Conservation (phyloP, 2,888 invertebrate species). For the Drosophila macrothrix region DNA sequence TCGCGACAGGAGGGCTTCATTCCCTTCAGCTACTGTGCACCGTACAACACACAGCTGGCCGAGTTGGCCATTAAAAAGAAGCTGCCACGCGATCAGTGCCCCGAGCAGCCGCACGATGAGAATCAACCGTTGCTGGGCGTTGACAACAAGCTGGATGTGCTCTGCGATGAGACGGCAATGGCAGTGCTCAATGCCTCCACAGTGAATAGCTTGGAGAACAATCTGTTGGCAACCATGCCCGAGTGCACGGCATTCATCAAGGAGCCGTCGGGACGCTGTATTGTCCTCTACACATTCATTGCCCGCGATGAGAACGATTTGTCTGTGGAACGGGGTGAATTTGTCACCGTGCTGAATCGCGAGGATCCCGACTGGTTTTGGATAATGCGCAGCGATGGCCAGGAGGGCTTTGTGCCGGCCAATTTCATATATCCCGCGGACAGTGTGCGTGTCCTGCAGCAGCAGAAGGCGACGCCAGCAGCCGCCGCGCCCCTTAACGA, state of each 20-base stretch:
- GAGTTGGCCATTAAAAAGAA: slow-evolving; percentile 95
- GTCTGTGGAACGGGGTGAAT: slow-evolving; percentile 96
- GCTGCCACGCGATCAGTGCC: slow-evolving; percentile 89
- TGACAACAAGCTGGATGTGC: slow-evolving; percentile 75
- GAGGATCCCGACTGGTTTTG: slow-evolving; percentile 99
- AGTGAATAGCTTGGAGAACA: slow-evolving; percentile 84
- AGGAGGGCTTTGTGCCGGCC: slow-evolving; percentile 97
- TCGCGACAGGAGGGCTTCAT: slow-evolving; percentile 97
- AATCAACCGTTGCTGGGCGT: slow-evolving; percentile 70
- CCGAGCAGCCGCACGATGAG: slow-evolving; percentile 70
- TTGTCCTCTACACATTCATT: slow-evolving; percentile 96
- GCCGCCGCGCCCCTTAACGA: slow-evolving; percentile 52
- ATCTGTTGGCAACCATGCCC: slow-evolving; percentile 81
- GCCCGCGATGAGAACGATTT: slow-evolving; percentile 97
- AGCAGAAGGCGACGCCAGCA: slow-evolving; percentile 55
- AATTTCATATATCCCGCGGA: slow-evolving; percentile 97
- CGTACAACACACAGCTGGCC: slow-evolving; percentile 90
- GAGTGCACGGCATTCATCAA: slow-evolving; percentile 90
- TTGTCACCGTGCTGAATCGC: slow-evolving; percentile 97
- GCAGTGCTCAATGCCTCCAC: slow-evolving; percentile 49
- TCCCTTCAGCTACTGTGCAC: slow-evolving; percentile 96
- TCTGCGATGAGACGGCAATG: slow-evolving; percentile 78
- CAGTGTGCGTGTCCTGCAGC: slow-evolving; percentile 86
- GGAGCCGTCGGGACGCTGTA: slow-evolving; percentile 95
- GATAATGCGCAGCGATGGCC: slow-evolving; percentile 96